Evolutionary conservation across 2,113 vertebrate genomes (phyloP).

Genomic region (Psittacula cyanocephala): DNA sequence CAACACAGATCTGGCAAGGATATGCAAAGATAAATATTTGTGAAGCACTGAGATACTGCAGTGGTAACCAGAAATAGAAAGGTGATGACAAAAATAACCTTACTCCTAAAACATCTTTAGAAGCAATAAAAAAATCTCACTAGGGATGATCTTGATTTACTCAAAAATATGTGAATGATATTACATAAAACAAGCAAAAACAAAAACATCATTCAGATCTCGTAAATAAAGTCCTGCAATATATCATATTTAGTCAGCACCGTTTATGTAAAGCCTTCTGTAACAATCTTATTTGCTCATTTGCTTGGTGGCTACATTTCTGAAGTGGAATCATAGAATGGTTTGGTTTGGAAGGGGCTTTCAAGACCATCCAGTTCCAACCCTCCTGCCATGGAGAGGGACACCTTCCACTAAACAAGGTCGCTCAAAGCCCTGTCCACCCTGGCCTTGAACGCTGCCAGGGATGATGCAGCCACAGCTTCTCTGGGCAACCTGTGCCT

Average conservation of each 20-base stretch:
- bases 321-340: background rate
- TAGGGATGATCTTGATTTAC: background rate
- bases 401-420: background rate
- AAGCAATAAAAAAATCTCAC: background rate
- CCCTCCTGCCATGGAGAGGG: background rate
- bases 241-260: background rate
- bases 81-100: background rate
- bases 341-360: background rate
- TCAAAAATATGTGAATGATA: background rate
- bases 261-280: background rate
- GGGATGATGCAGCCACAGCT: background rate
- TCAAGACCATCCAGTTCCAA: background rate
- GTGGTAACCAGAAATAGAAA: background rate
- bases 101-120: background rate
- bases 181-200: background rate
- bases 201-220: background rate
- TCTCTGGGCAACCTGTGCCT: background rate
- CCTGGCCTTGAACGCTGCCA: background rate
- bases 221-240: background rate
- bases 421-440: background rate
- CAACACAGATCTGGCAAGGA: background rate
- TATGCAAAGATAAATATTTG: background rate
- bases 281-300: background rate
- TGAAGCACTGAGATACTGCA: background rate
- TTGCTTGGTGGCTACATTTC: background rate